These are phyloP conservation scores for Lissonota sp. DNA, from an alignment of 2,888 invertebrate species.

Conservation along the genomic window DNA sequence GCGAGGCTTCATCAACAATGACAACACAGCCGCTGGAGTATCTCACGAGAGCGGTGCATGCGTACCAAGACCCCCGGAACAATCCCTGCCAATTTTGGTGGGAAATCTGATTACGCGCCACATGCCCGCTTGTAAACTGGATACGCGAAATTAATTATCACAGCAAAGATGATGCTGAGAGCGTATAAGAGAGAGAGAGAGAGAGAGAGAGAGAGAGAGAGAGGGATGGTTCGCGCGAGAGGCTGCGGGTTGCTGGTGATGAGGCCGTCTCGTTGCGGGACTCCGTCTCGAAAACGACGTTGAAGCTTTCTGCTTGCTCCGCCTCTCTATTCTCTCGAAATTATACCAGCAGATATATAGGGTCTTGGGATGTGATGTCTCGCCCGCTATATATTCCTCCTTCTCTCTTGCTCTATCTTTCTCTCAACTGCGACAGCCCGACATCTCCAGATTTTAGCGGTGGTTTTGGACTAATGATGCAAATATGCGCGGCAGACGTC, in stretches of 20 bases:
- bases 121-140: conserved; percentile 79
- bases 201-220: conserved; percentile 21
- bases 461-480: conserved; percentile 81
- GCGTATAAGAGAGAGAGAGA: conserved; percentile 30
- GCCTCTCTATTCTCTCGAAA: conserved; percentile 70
- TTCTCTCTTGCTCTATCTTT: conserved; percentile 54
- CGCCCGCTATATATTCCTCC: conserved; percentile 43
- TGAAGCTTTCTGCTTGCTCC: conserved; percentile 26
- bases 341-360: conserved; percentile 77
- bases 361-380: conserved; percentile 72
- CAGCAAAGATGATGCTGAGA: conserved; percentile 67
- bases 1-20: too few relatives aligned
- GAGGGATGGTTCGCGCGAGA: conserved; percentile 19
- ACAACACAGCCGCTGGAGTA: neutral
- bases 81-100: conserved; percentile 80
- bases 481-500: conserved; percentile 73
- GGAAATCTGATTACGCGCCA: conserved; percentile 78
- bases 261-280: conserved; percentile 65
- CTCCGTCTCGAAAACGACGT: conserved; percentile 40
- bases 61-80: conserved; percentile 72
- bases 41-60: neutral
- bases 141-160: conserved; percentile 81
- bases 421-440: conserved; percentile 70
- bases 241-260: conserved; percentile 64
- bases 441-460: conserved; percentile 75